Evolutionary conservation across 2,113 vertebrate species (phyloP), one percentile per base, ranked within the genome.

Genomic region (Chaetodon trifascialis): DNA sequence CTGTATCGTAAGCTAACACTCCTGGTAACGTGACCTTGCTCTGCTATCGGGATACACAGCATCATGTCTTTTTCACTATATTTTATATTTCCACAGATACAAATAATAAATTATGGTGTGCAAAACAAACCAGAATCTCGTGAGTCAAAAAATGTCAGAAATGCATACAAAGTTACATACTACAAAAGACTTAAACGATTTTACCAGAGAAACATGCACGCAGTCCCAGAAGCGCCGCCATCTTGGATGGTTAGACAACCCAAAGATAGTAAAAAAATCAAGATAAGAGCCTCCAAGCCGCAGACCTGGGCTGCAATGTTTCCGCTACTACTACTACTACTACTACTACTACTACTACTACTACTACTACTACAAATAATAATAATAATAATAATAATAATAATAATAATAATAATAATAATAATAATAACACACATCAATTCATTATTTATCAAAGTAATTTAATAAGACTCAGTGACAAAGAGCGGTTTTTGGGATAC

Each of bases 191-290:
- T 73, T 38, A 36, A 83, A 82, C 5, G 0, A 30, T 81, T 86
- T 93, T 93, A 96, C 95, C 95, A 0, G 94, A 95, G 75, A 93
- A 80, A 85, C 93, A 95, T 38, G 95, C 94, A 80, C 95, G 95
- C 40, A 96, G 7, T 0, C 93, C 91, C 46, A 95, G 80, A n/a
- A 96, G 92, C 92, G 93, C 89, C 76, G 95, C 95, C 95, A 96
- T 96, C 90, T 95, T 95, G 87, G 74, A 86, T 74, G 63, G 36
- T 63, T 51, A 44, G 44, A 40, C 64, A 70, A 85, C 60, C 21
- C 82, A 51, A 78, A 92, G 93, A 86, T 0, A 4, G 74, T 2
- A 0, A 0, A 11, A 7, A 30, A 1, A 2, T 47, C 56, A 91
- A 90, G 89, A 90, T 17, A 51, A 1, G 38, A 34, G 6, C 2